A percentile compares a stretch with the other conserved stretches of the same genome.
Evolutionary conservation across 2,888 invertebrate species (phyloP).

Genomic region (Imbricaverruca yamaguchii): DNA sequence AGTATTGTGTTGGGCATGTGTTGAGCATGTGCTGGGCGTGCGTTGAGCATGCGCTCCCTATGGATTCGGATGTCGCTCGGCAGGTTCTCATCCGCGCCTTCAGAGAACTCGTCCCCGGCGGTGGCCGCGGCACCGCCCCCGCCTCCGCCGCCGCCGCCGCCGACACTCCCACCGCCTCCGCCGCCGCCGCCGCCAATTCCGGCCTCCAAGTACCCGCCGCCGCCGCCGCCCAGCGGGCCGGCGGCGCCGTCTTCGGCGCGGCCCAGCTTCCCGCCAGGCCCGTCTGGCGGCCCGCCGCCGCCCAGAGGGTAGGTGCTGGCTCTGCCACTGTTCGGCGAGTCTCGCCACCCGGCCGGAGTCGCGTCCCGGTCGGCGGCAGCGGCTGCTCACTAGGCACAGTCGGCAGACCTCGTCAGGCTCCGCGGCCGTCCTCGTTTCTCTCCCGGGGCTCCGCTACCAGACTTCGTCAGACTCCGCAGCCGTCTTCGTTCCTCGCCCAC

Average conservation of each 20-base stretch:
- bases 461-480: too few relatives aligned
- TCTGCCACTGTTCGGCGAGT: not conserved
- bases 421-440: not conserved
- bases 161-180: not conserved
- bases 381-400: not conserved
- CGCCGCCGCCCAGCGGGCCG: constrained; percentile 19
- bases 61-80: not conserved
- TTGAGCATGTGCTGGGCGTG: too few relatives aligned
- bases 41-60: too few relatives aligned
- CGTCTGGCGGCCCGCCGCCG: not conserved
- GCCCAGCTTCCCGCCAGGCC: not conserved
- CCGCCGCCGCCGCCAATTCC: constrained; percentile 6
- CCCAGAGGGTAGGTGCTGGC: not conserved
- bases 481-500: too few relatives aligned
- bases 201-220: constrained; percentile 22
- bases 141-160: constrained; percentile 19
- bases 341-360: not conserved
- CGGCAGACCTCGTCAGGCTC: not conserved
- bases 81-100: not conserved
- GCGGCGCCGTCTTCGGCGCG: constrained; percentile 17
- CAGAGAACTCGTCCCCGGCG: not conserved
- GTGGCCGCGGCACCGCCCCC: too few relatives aligned
- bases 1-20: too few relatives aligned
- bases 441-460: too few relatives aligned
- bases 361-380: not conserved